Base-by-base conservation (phyloP, 2,888 invertebrate species). In the Hedychridium roseum region DNA sequence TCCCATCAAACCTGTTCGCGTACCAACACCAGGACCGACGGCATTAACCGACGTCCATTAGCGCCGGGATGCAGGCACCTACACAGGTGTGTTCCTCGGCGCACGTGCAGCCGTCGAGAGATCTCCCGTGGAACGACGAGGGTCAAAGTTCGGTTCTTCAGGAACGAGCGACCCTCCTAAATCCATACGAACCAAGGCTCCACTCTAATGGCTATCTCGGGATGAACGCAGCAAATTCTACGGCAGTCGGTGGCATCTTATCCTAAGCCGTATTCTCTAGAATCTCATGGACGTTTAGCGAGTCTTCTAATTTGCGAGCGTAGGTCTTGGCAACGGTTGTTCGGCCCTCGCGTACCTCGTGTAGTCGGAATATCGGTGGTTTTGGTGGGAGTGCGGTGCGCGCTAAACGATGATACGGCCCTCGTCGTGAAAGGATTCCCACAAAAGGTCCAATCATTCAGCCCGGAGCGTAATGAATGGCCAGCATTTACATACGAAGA, bases 401-500 rank as follows among this genome's bases (percentile, higher is more conserved):
- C 56, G 51, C 65, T 60, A 57, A 65, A 53, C 62, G 67, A 62
- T 64, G 64, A 67, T 67, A 63, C 60, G 60, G 64, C 60, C 60
- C 59, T 68, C 61, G 73, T 71, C 73, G 70, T 72, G 71, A 72
- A 71, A 70, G 69, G 70, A 73, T 75, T 74, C 69, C 68, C 66
- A 69, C 74, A 70, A 71, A 71, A 52, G 72, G 58, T 55, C 74
- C 75, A 76, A 78, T 78, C 74, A 75, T 78, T 76, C 76, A 74
- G 73, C 71, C 66, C 47, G 63, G 66, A 68, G 66, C 70, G 69
- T 76, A 78, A 78, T 76, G 76, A 78, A 78, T 78, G 73, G 75
- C 71, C 68, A 65, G 71, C 72, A 78, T 78, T 77, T 76, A 78
- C 78, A 78, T 77, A 76, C 74, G 75, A 73, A 75, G 73, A 78